Evolutionary conservation across 92 coral and sea anemone species (phyloP).

Genomic region (Porites lobata): DNA sequence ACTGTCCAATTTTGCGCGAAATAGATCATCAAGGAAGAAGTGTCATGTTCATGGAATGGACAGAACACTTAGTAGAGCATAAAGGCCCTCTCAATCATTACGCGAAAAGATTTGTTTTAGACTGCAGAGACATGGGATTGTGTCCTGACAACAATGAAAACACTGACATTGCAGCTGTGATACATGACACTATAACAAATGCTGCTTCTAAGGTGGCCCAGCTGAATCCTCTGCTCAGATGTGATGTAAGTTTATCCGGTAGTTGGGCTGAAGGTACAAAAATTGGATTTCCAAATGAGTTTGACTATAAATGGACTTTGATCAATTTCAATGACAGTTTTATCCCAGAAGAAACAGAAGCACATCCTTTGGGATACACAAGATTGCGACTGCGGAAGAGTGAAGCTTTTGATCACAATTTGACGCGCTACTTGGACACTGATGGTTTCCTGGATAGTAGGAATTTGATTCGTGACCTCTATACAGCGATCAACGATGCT

Average conservation of each 20-base stretch:
- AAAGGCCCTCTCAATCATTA: slow-evolving; percentile 57
- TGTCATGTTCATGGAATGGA: slow-evolving; percentile 55
- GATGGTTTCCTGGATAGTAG: slow-evolving; percentile 60
- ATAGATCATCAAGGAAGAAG: slow-evolving; percentile 62
- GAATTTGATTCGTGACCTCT: slow-evolving; percentile 65
- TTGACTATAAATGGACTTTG: slow-evolving; percentile 60
- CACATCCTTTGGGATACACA: slow-evolving; percentile 56
- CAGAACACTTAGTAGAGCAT: slow-evolving; percentile 58
- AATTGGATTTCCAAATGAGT: slow-evolving; percentile 60
- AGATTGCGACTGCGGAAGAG: slow-evolving; percentile 57
- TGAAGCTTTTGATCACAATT: slow-evolving; percentile 48
- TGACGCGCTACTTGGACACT: slow-evolving; percentile 59
- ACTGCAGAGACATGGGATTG: slow-evolving; percentile 63
- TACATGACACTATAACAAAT: slow-evolving; percentile 56
- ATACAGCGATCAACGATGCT: slow-evolving; percentile 57
- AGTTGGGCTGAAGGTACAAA: slow-evolving; percentile 68
- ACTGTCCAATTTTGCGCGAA: slow-evolving; percentile 62
- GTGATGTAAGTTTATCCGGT: slow-evolving; percentile 57
- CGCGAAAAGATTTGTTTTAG: slow-evolving; percentile 54
- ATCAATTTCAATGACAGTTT: slow-evolving; percentile 53
- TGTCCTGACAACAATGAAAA: slow-evolving; percentile 51
- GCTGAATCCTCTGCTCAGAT: slow-evolving; percentile 62
- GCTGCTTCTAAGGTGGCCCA: slow-evolving; percentile 64
- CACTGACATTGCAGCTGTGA: slow-evolving; percentile 61
- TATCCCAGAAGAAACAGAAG: slow-evolving; percentile 60